Conservation (phyloP, 2,113 vertebrate genomes). For the Oophaga pumilio region DNA sequence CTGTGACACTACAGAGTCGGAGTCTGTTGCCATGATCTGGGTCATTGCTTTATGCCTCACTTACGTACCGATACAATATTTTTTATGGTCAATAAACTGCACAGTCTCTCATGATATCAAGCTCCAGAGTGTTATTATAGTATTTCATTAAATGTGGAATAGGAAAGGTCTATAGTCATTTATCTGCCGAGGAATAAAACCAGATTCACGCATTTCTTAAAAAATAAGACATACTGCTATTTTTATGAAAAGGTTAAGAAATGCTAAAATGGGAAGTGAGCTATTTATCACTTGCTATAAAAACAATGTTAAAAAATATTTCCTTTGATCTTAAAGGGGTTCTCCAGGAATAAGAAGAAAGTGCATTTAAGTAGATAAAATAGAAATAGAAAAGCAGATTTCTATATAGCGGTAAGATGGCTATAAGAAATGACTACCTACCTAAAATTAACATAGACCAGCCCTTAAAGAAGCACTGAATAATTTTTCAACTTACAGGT, state of each 20-base stretch:
- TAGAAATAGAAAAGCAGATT: too few relatives aligned
- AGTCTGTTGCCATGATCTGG: conserved; percentile 40
- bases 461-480: too few relatives aligned
- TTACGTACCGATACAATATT: conserved; percentile 39
- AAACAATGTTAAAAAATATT: neutral
- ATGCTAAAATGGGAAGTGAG: neutral
- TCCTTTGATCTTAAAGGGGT: neutral
- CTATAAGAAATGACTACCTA: too few relatives aligned
- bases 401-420: too few relatives aligned
- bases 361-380: too few relatives aligned
- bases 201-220: neutral
- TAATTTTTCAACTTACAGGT: too few relatives aligned
- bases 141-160: conserved; percentile 48
- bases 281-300: neutral
- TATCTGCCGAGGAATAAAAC: conserved; percentile 3
- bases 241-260: neutral
- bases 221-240: conserved; percentile 6
- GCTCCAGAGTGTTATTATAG: conserved; percentile 39
- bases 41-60: conserved; percentile 36
- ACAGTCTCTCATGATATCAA: conserved; percentile 40
- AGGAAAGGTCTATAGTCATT: conserved; percentile 17
- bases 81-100: conserved; percentile 48
- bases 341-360: too few relatives aligned
- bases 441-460: too few relatives aligned
- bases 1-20: neutral